Evolutionary conservation across 2,888 invertebrate genomes (phyloP).

Genomic region (Cenopis cana): DNA sequence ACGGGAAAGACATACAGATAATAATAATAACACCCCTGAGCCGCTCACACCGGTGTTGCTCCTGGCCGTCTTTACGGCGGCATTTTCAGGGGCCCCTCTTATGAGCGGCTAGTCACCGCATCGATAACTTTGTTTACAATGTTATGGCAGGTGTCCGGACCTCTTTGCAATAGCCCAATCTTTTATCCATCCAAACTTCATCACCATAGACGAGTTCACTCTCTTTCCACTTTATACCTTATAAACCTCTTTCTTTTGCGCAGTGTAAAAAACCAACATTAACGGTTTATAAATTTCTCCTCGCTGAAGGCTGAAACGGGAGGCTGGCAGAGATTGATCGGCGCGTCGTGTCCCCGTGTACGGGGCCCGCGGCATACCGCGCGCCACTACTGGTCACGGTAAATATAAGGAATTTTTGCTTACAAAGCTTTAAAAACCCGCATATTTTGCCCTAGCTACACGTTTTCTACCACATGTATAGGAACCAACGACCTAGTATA

Average conservation of each 20-base stretch:
- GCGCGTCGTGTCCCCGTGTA: conserved; percentile 23
- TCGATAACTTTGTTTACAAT: too few species aligned
- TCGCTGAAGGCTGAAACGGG: conserved; percentile 8
- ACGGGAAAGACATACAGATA: too few species aligned
- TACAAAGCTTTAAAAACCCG: conserved; percentile 10
- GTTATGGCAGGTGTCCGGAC: too few species aligned
- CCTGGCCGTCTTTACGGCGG: too few species aligned
- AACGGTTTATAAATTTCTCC: conserved; percentile 32
- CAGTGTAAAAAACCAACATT: conserved; percentile 18
- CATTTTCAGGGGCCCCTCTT: too few species aligned
- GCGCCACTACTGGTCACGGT: not conserved
- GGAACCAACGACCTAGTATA: not conserved
- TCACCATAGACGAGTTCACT: too few species aligned
- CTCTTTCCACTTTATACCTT: too few species aligned
- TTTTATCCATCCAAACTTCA: too few species aligned
- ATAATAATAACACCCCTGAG: too few species aligned
- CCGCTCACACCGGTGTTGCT: too few species aligned
- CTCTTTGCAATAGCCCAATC: too few species aligned
- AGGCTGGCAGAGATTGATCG: conserved; percentile 40
- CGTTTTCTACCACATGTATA: conserved; percentile 1
- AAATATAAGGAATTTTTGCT: conserved; percentile 10
- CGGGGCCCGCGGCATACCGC: conserved; percentile 9
- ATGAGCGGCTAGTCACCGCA: too few species aligned
- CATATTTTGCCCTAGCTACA: conserved; percentile 1
- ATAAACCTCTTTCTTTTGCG: not conserved